Base-by-base conservation (phyloP, 1,140 invertebrate genomes). In the Ectropis grisescens region DNA sequence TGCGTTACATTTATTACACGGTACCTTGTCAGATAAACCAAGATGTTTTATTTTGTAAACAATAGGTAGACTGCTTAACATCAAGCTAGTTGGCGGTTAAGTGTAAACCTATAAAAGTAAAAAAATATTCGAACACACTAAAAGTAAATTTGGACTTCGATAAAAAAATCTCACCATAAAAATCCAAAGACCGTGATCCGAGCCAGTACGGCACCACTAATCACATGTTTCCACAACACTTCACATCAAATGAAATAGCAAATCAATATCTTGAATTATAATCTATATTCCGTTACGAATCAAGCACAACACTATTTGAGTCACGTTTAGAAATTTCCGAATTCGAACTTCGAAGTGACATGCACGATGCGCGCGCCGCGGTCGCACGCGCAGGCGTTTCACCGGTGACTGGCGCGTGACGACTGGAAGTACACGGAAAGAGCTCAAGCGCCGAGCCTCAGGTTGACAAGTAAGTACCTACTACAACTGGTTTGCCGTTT, bases 121-220 rank as follows among this genome's bases (percentile, higher is more conserved):
- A n/a, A n/a, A n/a, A n/a, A n/a, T n/a, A n/a, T n/a, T n/a, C n/a
- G n/a, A n/a, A n/a, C n/a, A n/a, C n/a, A n/a, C n/a, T n/a, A n/a
- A n/a, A n/a, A n/a, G n/a, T n/a, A n/a, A n/a, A n/a, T n/a, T n/a
- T n/a, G n/a, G n/a, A n/a, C n/a, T n/a, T n/a, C n/a, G n/a, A n/a
- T n/a, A n/a, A n/a, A n/a, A n/a, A n/a, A n/a, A n/a, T 41, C 58
- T 64, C 40, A 68, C 62, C 52, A 50, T 58, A 58, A 60, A 72
- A 58, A 66, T 50, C 40, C 48, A 52, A 68, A 60, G 46, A 29
- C 49, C 44, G 46, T 55, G 40, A 45, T 50, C 47, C 29, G 30
- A 31, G 39, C 15, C 37, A 38, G 35, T 42, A 56, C 43, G 28
- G 34, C 48, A 61, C 62, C 50, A 40, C 38, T 16, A 27, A 41